These are phyloP conservation scores for Isurus oxyrinchus DNA, from an alignment of 2,113 vertebrate genomes.

Conservation along the genomic window DNA sequence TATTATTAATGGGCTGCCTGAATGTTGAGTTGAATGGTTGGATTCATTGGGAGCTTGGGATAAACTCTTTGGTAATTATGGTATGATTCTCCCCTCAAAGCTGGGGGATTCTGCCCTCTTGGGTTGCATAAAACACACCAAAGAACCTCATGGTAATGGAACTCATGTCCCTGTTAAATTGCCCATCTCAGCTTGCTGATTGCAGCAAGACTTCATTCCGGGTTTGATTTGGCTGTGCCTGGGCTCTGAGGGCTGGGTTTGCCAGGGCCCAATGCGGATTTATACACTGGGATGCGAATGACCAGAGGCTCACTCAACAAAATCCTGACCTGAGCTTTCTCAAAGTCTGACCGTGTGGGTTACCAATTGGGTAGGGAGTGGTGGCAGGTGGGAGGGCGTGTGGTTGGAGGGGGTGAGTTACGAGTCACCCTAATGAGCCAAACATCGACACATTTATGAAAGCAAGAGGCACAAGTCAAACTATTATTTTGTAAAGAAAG, in stretches of 20 bases:
- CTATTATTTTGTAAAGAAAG: not conserved
- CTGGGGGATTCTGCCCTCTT: no score
- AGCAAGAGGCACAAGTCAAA: not conserved
- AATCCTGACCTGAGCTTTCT: no score
- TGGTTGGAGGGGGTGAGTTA: no score
- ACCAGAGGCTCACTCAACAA: no score
- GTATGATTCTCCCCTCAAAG: not conserved
- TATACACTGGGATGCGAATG: not conserved
- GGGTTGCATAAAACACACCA: not conserved
- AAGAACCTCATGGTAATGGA: no score
- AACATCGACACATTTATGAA: not conserved
- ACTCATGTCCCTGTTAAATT: not conserved
- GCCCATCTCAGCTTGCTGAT: not conserved
- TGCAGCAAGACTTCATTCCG: not conserved
- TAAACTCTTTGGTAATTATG: not conserved
- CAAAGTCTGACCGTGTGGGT: no score
- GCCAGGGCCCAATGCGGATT: not conserved
- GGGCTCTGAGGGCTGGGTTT: not conserved
- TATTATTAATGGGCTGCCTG: not conserved
- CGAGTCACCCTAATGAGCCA: not conserved
- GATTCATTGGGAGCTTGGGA: not conserved
- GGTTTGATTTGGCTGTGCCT: not conserved
- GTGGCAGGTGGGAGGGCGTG: no score
- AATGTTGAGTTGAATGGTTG: no score
- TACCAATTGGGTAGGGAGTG: no score